Conservation (phyloP, 2,797 vertebrate genomes). For the Ctenosaura bakeri region DNA sequence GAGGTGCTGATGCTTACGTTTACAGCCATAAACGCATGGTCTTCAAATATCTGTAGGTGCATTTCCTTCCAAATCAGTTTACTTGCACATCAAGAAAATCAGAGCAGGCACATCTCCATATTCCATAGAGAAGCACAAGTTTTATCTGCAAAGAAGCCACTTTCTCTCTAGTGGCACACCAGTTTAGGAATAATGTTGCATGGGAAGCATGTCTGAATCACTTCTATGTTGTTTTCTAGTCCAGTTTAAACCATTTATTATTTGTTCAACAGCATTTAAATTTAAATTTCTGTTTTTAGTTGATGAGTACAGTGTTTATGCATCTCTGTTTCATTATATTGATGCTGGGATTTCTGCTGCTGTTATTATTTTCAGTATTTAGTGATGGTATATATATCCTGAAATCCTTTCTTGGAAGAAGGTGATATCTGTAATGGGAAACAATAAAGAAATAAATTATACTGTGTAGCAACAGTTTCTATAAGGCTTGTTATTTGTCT, state of each 20-base stretch:
- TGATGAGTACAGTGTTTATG: not conserved
- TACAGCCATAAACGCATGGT: not conserved
- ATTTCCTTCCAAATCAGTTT: not conserved
- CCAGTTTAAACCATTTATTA: not conserved
- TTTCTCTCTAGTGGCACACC: not conserved
- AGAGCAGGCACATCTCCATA: not conserved
- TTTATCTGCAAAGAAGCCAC: not conserved
- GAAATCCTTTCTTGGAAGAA: not conserved
- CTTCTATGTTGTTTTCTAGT: not conserved
- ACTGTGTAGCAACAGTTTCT: constrained; percentile 72
- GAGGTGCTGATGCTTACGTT: not conserved
- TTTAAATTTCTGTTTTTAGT: no score
- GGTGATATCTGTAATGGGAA: not conserved
- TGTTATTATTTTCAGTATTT: not conserved
- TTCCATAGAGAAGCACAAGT: not conserved
- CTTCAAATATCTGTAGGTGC: not conserved
- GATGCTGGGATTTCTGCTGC: not conserved
- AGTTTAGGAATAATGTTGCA: not conserved
- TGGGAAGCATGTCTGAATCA: not conserved
- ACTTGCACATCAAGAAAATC: not conserved
- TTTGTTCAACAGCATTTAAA: not conserved
- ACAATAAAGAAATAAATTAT: constrained; percentile 28
- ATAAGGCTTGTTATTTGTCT: constrained; percentile 62
- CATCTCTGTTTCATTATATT: not conserved
- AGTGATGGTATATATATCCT: not conserved